These are phyloP conservation scores for Diadegma fenestrale DNA, from an alignment of 2,888 invertebrate genomes.

Conservation along the genomic window DNA sequence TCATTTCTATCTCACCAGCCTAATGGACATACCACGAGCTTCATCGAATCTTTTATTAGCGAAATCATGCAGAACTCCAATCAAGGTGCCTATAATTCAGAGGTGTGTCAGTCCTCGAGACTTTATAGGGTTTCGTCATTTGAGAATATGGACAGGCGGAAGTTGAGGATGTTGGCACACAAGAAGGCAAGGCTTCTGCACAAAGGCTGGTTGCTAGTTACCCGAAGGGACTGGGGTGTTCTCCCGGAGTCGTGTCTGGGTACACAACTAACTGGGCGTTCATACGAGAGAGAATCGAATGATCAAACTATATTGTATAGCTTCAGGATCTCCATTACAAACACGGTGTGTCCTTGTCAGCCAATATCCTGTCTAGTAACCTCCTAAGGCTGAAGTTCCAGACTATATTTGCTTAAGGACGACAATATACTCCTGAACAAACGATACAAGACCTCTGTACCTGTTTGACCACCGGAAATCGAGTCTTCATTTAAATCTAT, in stretches of 20 bases:
- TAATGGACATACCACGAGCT: neutral
- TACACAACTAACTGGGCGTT: constrained; percentile 65
- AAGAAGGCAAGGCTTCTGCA: constrained; percentile 53
- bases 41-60: neutral
- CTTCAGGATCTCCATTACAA: constrained; percentile 72
- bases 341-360: constrained; percentile 71
- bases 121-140: neutral
- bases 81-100: neutral
- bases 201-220: constrained; percentile 62
- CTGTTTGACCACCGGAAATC: constrained; percentile 63
- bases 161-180: constrained; percentile 61
- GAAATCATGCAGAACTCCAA: neutral
- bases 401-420: constrained; percentile 66
- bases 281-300: constrained; percentile 57
- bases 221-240: constrained; percentile 60
- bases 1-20: neutral
- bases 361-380: constrained; percentile 71
- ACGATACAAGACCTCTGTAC: constrained; percentile 55
- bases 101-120: neutral
- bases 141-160: constrained; percentile 37
- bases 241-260: constrained; percentile 58
- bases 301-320: constrained; percentile 69
- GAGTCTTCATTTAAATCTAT: constrained; percentile 66
- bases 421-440: constrained; percentile 65
- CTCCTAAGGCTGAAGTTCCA: constrained; percentile 67